Percentiles rank a stretch among this genome's conserved stretches.
Conservation (phyloP, 2,113 vertebrate species). For the Todiramphus chloris region DNA sequence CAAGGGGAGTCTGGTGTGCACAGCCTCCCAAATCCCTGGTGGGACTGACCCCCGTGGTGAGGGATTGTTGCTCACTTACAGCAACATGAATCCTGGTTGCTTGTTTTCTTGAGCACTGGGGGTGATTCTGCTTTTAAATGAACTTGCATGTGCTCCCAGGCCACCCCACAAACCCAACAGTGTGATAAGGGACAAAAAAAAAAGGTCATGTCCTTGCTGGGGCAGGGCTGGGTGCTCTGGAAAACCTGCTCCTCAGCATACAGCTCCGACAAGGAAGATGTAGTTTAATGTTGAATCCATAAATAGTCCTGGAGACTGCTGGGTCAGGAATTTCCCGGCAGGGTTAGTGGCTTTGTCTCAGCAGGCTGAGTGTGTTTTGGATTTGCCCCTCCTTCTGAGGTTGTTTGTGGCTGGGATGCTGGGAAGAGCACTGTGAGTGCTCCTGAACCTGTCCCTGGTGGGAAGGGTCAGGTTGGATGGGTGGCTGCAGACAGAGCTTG, state of each 20-base stretch:
- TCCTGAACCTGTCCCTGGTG: not conserved
- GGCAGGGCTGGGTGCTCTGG: not conserved
- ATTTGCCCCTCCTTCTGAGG: not conserved
- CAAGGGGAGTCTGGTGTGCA: not conserved
- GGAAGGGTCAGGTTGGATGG: not conserved
- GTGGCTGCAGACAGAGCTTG: not conserved
- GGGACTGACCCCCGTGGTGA: accelerated
- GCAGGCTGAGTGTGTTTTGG: not conserved
- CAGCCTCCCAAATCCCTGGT: accelerated
- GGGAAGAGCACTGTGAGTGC: not conserved
- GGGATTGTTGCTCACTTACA: not conserved
- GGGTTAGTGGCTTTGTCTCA: not conserved
- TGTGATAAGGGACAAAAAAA: not conserved
- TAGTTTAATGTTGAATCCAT: not conserved
- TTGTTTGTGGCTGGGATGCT: accelerated
- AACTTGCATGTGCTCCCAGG: not conserved
- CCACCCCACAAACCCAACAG: not conserved
- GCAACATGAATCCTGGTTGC: not conserved
- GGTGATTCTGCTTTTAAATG: not conserved
- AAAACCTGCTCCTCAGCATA: not conserved
- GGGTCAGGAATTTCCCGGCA: not conserved
- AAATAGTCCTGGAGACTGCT: not conserved
- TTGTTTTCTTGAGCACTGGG: not conserved
- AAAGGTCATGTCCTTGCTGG: not conserved
- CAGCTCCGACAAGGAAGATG: not conserved